A percentile compares a stretch with the other conserved stretches of the same genome.
Evolutionary conservation across 2,888 invertebrate genomes (phyloP).

Genomic region (Philhelius pedissequus): DNA sequence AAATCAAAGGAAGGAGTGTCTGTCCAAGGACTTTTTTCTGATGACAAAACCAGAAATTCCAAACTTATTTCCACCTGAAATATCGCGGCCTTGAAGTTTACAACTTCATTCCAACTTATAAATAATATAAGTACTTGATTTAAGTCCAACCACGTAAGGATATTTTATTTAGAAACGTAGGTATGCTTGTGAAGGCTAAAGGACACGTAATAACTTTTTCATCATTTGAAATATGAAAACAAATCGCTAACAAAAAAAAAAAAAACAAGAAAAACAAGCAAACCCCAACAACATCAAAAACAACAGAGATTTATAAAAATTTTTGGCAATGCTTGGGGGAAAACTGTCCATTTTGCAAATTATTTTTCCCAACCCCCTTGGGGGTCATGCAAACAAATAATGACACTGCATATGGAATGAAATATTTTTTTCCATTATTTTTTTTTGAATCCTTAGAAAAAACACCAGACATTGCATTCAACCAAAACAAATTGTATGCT

Average conservation of each 20-base stretch:
- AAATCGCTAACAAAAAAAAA: not conserved
- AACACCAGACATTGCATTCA: constrained; percentile 16
- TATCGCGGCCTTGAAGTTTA: not conserved
- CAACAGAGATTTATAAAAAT: constrained; percentile 44
- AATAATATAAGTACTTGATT: not conserved
- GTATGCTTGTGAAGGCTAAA: not conserved
- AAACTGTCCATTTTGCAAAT: constrained; percentile 58
- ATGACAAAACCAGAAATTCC: not conserved
- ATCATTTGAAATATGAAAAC: not conserved
- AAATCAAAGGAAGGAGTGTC: too few relatives aligned
- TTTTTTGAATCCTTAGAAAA: not conserved
- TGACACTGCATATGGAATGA: constrained; percentile 41
- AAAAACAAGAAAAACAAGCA: not conserved
- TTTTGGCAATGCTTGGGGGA: constrained; percentile 46
- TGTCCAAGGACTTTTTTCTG: too few relatives aligned
- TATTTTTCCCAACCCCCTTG: constrained; percentile 30
- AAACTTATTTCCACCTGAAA: not conserved
- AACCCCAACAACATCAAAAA: not conserved
- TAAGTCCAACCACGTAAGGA: not conserved
- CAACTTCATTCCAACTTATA: not conserved
- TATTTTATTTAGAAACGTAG: too few relatives aligned
- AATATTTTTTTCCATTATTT: not conserved
- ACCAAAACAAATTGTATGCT: not conserved
- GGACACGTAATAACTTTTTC: not conserved
- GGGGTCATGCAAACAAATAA: constrained; percentile 26